Conservation (phyloP, 2,113 vertebrate genomes). For the Sialia sialis region DNA sequence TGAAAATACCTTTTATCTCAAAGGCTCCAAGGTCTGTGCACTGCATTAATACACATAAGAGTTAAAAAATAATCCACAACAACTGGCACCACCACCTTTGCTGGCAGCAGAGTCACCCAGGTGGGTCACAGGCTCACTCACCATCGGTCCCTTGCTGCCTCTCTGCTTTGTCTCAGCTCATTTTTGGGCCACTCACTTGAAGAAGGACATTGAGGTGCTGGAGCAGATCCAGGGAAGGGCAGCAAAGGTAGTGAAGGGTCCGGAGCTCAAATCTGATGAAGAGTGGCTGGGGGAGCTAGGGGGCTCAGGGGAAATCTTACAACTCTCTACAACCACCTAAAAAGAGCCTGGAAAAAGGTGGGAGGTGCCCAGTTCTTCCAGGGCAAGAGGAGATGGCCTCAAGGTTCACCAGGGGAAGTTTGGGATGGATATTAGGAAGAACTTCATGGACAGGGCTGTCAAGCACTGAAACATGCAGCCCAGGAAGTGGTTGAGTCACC, state of each 20-base stretch:
- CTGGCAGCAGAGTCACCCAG: background rate
- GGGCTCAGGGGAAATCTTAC: background rate
- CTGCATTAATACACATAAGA: background rate
- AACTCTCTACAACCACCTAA: background rate
- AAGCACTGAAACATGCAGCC: background rate
- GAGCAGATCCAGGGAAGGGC: background rate
- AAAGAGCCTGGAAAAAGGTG: background rate
- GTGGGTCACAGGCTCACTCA: background rate
- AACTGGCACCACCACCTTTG: background rate
- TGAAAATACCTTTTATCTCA: conserved; percentile 49
- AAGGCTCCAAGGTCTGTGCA: background rate
- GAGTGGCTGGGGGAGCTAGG: background rate
- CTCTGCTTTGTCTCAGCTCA: background rate
- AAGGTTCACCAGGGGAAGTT: background rate
- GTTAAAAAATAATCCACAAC: background rate
- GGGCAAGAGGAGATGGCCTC: background rate
- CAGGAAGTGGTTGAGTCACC: background rate
- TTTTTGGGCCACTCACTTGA: background rate
- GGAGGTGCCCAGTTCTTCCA: background rate
- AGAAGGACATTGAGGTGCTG: background rate
- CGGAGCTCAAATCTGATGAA: background rate
- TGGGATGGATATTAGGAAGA: background rate
- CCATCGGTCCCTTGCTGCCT: background rate
- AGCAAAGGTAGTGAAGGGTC: background rate
- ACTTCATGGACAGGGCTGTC: background rate